phyloP scores from a whole-genome alignment of 2,797 vertebrate genomes.

The Gallinago solitaria region DNA sequence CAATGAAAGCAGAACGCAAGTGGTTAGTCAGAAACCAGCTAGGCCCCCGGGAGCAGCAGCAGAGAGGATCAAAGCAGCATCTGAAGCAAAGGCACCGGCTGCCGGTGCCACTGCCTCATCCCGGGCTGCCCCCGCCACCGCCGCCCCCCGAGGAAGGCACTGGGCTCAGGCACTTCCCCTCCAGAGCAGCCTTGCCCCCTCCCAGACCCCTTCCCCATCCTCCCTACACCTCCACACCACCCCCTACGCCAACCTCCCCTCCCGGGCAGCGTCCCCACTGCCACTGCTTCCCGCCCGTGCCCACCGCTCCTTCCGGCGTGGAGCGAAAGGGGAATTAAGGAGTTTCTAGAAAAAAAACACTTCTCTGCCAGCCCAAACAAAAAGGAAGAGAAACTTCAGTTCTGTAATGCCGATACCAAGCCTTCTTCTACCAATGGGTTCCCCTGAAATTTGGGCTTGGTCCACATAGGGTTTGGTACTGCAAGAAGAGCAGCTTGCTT shows the following conservation, averaged over 20 bases:
- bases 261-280: not conserved
- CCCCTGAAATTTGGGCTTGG: not conserved
- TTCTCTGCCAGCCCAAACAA: constrained; percentile 20
- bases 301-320: not conserved
- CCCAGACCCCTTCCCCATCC: not conserved
- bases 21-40: not conserved
- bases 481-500: not conserved
- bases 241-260: not conserved
- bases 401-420: not conserved
- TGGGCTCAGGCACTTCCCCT: not conserved
- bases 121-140: not conserved
- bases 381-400: constrained; percentile 64
- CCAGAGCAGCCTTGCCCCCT: not conserved
- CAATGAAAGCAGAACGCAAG: not conserved
- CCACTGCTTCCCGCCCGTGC: not conserved
- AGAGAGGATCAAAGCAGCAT: not conserved
- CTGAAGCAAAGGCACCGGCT: not conserved
- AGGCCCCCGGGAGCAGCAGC: not conserved
- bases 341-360: constrained; percentile 60
- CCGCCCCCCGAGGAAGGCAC: not conserved
- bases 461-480: rapidly evolving
- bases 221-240: not conserved
- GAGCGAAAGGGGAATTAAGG: constrained; percentile 53
- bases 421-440: not conserved
- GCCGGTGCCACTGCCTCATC: not conserved